Base-by-base conservation (phyloP, 1,140 invertebrate genomes). In the Daktulosphaira vitifoliae region DNA sequence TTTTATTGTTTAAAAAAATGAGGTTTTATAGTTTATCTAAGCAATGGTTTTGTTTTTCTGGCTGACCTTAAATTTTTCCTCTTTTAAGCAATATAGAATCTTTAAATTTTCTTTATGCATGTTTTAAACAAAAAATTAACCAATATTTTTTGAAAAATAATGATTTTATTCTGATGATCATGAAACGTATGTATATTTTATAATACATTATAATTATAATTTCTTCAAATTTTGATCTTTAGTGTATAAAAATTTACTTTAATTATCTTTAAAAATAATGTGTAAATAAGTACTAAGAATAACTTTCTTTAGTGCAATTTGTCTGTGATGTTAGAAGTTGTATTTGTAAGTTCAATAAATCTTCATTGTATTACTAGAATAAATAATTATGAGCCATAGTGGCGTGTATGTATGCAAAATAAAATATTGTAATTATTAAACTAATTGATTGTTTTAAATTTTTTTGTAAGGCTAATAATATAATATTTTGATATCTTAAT, bases 301-400 rank as follows among this genome's bases (percentile, higher is more conserved):
- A 26, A n/a, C 37, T 46, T 62, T 62, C 56, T 62, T 48, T 29
- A 46, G 56, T 62, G 46, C 56, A 5, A 62, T 62, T 62, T 62
- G 42, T 62, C 56, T 62, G 56, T 62, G 56, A 62, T 62, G 56
- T 62, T 62, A 62, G 56, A 62, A 33, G 25, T 62, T 62, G 42
- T 62, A 62, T 46, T 46, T 33, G 25, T 62, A 62, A 62, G 56
- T 62, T 48, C 26, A 11, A 62, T 62, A 62, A 62, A 39, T 46
- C 23, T 62, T 33, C 29, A 33, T 62, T 62, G 56, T 62, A 62
- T 62, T 62, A 62, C 42, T 62, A 62, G 42, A 62, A 5, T 59
- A 42, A 46, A 59, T 44, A 9, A 23, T n/a, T 39, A 33, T 29
- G 5, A 48, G 26, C 56, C 16, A 6, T 46, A 46, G 6, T 3